These are phyloP conservation scores for Phrixothrix hirtus DNA, from an alignment of 2,888 invertebrate genomes.

Conservation along the genomic window DNA sequence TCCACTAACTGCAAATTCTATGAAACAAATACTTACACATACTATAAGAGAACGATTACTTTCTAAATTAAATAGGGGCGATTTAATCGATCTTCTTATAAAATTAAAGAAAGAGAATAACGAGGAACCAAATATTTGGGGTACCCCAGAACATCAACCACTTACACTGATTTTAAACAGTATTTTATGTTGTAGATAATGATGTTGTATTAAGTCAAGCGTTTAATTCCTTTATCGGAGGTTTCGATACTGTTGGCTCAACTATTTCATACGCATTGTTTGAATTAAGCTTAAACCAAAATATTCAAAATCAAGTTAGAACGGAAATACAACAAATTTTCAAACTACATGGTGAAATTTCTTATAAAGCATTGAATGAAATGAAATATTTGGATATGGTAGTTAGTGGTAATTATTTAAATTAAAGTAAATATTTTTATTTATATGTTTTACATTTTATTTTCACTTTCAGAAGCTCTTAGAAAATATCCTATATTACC, in stretches of 20 bases:
- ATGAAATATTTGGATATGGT: conserved; percentile 17
- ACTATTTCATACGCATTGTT: conserved; percentile 50
- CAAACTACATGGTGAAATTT: conserved; percentile 23
- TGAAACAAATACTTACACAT: conserved; percentile 41
- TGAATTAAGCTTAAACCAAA: conserved; percentile 49
- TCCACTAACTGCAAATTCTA: conserved; percentile 35
- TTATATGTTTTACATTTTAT: background rate
- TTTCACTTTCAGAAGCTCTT: conserved; percentile 50
- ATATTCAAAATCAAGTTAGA: conserved; percentile 52
- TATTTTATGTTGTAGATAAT: conserved; percentile 13
- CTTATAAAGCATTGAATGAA: conserved; percentile 8
- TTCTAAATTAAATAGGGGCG: conserved; percentile 36
- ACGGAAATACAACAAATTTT: conserved; percentile 47
- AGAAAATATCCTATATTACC: conserved; percentile 53
- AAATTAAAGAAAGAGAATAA: background rate
- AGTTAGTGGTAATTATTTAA: conserved; percentile 10
- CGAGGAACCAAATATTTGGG: too few relatives aligned
- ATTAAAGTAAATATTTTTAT: too few relatives aligned
- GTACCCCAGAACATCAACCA: too few relatives aligned
- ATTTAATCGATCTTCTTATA: conserved; percentile 46
- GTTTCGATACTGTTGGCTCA: conserved; percentile 55
- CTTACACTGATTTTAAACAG: too few relatives aligned
- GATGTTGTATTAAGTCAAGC: conserved; percentile 41
- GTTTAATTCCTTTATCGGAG: conserved; percentile 54
- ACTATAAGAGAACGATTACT: conserved; percentile 40